Base-by-base conservation (phyloP, 2,113 vertebrate genomes). In the Saguinus midas region DNA sequence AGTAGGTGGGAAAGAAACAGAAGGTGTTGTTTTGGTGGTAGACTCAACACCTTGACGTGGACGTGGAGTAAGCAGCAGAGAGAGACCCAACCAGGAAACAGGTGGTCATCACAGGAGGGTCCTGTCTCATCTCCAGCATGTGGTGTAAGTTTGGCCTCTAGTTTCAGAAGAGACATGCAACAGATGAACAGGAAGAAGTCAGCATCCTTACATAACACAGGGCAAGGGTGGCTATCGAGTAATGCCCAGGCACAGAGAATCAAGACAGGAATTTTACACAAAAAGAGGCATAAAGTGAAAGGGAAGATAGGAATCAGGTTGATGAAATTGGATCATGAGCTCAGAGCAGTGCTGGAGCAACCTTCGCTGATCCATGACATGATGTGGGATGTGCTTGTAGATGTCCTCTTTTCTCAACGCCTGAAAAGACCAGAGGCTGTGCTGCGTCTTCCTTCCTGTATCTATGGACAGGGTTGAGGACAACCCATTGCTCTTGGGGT, bases 331-430 rank as follows among this genome's bases (percentile, higher is more conserved):
- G 29, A 8, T 20, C 6, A 0, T 21, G 78, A 81, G 17, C 6
- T 48, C 7, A 3, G 61, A 73, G 27, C 16, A 50, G 35, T 50
- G 29, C n/a, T 52, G 8, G 3, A 21, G 8, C 3, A 45, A 76
- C 3, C 12, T 6, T 32, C 14, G 16, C 25, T 35, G 40, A 16
- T 4, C 40, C 48, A 43, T 17, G 17, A 0, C 17, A 27, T 13
- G 0, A 1, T n/a, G 11, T 18, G 35, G 43, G n/a, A 20, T 7
- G 5, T 1, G 4, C 1, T 45, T 18, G 23, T n/a, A n/a, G 11
- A 81, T 16, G 11, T 17, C 5, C 52, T 52, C 16, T 17, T 52
- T 52, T 4, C 52, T 52, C 52, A 52, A 52, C 5, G 16, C 52
- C 52, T 17, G 52, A n/a, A 76, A 58, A 55, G 73, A 20, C 18